Evolutionary conservation across 1,140 invertebrate species (phyloP), one percentile per base, ranked within the genome.

Genomic region (Calosoma granatense): DNA sequence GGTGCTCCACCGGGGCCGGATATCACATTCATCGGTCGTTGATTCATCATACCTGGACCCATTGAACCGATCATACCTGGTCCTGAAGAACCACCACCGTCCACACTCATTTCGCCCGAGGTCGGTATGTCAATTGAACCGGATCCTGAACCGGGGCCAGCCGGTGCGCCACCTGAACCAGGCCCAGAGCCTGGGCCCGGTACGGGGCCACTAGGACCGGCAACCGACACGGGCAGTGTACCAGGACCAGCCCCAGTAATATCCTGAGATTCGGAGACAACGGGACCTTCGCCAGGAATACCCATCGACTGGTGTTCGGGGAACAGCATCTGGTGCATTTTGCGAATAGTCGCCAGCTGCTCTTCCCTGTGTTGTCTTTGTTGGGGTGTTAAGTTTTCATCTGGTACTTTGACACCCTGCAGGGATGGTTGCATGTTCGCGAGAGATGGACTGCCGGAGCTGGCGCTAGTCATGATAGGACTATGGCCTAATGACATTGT

Each of bases 321-420:
- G 74, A 95, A 92, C 22, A 97, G 74, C 75, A 96, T 84, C 69
- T 92, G 86, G 63, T 94, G 88, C 82, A 98, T 92, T 77, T 94
- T 94, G 54, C 89, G 80, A 58, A 98, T 79, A 36, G 86, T 92
- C 2, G 92, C 93, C 20, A 97, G 76, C 64, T 94, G 88, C 69
- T 93, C 90, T 73, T 95, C 92, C 55, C 94, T 78, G 66, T 94
- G 91, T 56, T 94, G 90, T 54, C 92, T 81, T 72, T 98, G 94
- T 72, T 97, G 91, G 20, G 94, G 93, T 55, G 94, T 98, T 60
- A 97, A 77, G 74, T 97, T 94, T 77, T 97, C 94, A 77, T 97
- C 92, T 58, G 93, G 93, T 64, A 94, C 87, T 81, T 94, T 92
- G 11, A 92, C 88, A 66, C 87, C 87, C 77, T 82, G 80, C 39